phyloP scores from a whole-genome alignment of 2,888 invertebrate genomes.

The Actias luna region DNA sequence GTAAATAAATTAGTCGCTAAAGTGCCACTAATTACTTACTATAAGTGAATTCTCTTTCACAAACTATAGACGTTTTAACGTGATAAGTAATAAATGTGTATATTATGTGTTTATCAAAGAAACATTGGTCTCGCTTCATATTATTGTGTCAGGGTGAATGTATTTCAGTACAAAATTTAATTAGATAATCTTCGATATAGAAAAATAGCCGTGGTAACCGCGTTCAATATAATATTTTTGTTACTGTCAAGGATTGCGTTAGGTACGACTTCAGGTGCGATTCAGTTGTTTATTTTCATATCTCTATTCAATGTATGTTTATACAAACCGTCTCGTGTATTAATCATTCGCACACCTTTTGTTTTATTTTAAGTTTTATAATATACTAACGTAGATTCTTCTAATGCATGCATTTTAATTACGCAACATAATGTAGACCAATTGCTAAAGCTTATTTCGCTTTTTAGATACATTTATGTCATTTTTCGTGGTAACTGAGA shows the following conservation, averaged over 20 bases:
- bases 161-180: conserved; percentile 29
- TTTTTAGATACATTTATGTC: neutral
- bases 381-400: conserved; percentile 16
- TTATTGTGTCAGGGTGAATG: conserved; percentile 27
- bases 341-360: conserved; percentile 27
- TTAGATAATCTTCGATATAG: conserved; percentile 26
- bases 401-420: conserved; percentile 15
- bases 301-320: conserved; percentile 38
- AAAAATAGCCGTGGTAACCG: conserved; percentile 20
- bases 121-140: conserved; percentile 38
- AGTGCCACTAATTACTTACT: conserved; percentile 62
- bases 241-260: conserved; percentile 33
- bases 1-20: conserved; percentile 68
- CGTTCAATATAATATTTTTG: conserved; percentile 26
- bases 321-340: conserved; percentile 72
- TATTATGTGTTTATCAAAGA: conserved; percentile 40
- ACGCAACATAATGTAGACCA: conserved; percentile 1
- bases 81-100: conserved; percentile 55
- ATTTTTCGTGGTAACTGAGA: conserved; percentile 14
- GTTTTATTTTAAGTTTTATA: conserved; percentile 19
- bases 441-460: conserved; percentile 19
- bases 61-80: conserved; percentile 45
- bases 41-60: conserved; percentile 55
- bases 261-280: conserved; percentile 29
- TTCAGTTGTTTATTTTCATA: conserved; percentile 34